Evolutionary conservation across 1,140 invertebrate species (phyloP), one percentile per base, ranked within the genome.

Genomic region (Pectinophora gossypiella): DNA sequence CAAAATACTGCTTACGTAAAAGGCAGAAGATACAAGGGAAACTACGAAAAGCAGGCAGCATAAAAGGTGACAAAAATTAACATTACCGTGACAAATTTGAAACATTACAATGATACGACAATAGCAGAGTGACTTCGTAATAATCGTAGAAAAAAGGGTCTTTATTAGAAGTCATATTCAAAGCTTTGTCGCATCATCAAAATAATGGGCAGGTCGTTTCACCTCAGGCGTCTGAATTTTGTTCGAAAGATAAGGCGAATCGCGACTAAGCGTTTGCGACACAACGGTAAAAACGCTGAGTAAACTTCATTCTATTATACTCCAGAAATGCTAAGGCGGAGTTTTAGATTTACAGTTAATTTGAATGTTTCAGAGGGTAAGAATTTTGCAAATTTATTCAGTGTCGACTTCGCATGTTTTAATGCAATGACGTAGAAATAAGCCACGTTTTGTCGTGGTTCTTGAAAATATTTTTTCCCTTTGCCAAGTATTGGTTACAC

Each of bases 131-230:
- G 48, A 59, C 56, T 54, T 18, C 10, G 36, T 40, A 18, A 51
- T 53, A 56, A 61, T 51, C 51, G 19, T 43, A 22, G 13, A 48
- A 48, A 58, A 62, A 54, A 40, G 10, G 48, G 45, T 48, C 54
- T 51, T 54, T 50, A 60, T 58, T 66, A 64, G 58, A 56, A 60
- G 43, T 71, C 56, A 62, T 68, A 69, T 72, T 67, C 54, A 59
- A 68, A 70, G 61, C 64, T 65, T 74, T 76, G 62, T 70, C 59
- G 57, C 45, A 55, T 81, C 69, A 72, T 75, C 61, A 68, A 72
- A 81, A 72, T 77, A 78, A 81, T 76, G 66, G 68, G 52, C 35
- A 45, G 55, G 61, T 58, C 65, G 61, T 71, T 75, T 65, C 51
- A 72, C 64, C 68, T 65, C 56, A 55, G 57, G 43, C 58, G 64